Conservation (phyloP, 1,140 invertebrate species). For the Drosophila carrolli region DNA sequence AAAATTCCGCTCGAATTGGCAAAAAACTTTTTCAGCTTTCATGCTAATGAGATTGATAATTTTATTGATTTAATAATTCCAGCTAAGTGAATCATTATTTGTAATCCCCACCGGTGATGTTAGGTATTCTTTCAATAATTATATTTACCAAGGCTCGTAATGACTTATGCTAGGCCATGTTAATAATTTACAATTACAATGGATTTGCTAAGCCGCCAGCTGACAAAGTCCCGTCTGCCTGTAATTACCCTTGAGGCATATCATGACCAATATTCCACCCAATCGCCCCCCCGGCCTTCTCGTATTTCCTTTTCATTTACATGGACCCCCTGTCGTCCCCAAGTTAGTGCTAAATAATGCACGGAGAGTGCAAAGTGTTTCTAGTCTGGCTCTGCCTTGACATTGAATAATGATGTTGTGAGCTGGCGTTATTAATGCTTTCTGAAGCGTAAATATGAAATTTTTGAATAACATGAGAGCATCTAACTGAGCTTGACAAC, state of each 20-base stretch:
- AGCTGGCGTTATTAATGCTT: constrained; percentile 29
- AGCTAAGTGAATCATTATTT: constrained; percentile 34
- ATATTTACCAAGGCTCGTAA: constrained; percentile 46
- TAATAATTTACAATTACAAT: constrained; percentile 46
- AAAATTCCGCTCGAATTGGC: constrained; percentile 6
- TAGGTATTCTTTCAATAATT: constrained; percentile 44
- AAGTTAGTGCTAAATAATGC: constrained; percentile 45
- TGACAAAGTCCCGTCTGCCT: constrained; percentile 21
- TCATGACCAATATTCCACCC: constrained; percentile 16
- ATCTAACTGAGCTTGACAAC: constrained; percentile 27
- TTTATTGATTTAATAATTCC: constrained; percentile 71
- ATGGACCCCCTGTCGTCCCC: neutral
- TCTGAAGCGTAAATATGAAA: constrained; percentile 39
- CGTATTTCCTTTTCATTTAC: constrained; percentile 17
- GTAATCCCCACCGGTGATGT: constrained; percentile 8
- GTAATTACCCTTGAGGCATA: constrained; percentile 28
- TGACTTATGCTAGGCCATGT: constrained; percentile 33
- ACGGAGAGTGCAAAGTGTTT: constrained; percentile 27
- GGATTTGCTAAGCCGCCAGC: constrained; percentile 27
- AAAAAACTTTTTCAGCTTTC: constrained; percentile 22
- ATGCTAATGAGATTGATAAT: constrained; percentile 58
- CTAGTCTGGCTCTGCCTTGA: constrained; percentile 24
- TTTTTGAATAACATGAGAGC: constrained; percentile 27
- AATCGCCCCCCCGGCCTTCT: neutral
- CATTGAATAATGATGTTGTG: constrained; percentile 51